A percentile compares a stretch with the other conserved stretches of the same genome.
phyloP scores from a whole-genome alignment of 2,113 vertebrate species.

The Pygathrix nemaeus region DNA sequence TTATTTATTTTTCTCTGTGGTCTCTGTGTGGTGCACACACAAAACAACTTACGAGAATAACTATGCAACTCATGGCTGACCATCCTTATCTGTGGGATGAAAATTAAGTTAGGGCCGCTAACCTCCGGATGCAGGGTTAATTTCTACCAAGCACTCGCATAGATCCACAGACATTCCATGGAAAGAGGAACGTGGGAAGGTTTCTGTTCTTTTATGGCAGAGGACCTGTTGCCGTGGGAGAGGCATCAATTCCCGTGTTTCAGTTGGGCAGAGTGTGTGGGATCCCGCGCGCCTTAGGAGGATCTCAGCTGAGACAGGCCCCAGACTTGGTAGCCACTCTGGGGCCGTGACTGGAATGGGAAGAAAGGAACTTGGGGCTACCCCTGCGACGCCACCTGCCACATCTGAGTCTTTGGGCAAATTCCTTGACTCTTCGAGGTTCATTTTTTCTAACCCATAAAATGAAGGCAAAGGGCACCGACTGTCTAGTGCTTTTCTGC shows the following conservation, averaged over 20 bases:
- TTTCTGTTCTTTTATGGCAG: fast-evolving
- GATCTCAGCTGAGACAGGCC: not conserved
- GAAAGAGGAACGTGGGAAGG: not conserved
- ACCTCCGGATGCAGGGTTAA: fast-evolving
- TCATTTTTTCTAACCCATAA: not conserved
- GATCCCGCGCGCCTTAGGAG: fast-evolving
- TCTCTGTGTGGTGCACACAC: not conserved
- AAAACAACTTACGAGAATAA: not conserved
- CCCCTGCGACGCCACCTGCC: fast-evolving
- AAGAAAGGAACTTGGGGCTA: fast-evolving
- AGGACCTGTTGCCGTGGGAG: fast-evolving
- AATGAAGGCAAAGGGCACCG: fast-evolving
- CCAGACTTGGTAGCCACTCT: fast-evolving
- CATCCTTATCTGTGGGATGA: not conserved
- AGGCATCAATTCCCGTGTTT: fast-evolving
- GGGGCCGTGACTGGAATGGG: fast-evolving
- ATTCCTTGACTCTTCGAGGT: fast-evolving
- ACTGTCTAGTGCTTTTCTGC: fast-evolving
- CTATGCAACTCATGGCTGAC: not conserved
- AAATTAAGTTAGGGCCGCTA: not conserved
- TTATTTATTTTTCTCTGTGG: too few species aligned
- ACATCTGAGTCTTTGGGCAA: fast-evolving
- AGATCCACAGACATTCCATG: fast-evolving
- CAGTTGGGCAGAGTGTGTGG: fast-evolving
- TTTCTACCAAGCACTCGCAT: fast-evolving